These are phyloP conservation scores for Palythoa caribaeorum DNA, from an alignment of 92 coral and sea anemone genomes.

Conservation along the genomic window DNA sequence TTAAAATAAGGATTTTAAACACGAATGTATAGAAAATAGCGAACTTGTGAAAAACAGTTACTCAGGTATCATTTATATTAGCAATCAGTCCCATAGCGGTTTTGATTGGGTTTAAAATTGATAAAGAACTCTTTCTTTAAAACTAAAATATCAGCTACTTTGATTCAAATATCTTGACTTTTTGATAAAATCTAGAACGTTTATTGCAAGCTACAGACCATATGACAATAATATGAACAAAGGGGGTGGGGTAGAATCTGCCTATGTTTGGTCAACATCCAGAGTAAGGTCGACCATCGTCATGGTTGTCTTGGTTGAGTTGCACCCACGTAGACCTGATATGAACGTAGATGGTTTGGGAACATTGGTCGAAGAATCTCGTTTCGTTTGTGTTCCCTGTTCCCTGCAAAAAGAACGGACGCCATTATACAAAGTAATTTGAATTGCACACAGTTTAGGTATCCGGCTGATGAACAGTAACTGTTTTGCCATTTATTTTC, in stretches of 20 bases:
- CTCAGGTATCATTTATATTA: no score
- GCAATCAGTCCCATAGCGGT: no score
- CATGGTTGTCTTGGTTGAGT: conserved; percentile 99
- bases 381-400: conserved; percentile 88
- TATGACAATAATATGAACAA: not conserved
- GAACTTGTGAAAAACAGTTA: no score
- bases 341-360: conserved; percentile 96
- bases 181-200: not conserved
- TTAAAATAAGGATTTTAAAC: no score
- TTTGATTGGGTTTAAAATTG: no score
- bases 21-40: no score
- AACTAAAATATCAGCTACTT: no score
- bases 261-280: conserved; percentile 93
- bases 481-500: no score
- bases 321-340: conserved; percentile 98
- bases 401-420: conserved; percentile 63
- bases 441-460: not conserved
- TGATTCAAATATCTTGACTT: no score
- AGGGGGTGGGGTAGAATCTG: not conserved
- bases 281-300: conserved; percentile 91
- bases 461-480: no score
- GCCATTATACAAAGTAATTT: not conserved
- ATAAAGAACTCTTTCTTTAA: no score
- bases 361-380: conserved; percentile 93
- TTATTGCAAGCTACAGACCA: not conserved